These are phyloP conservation scores for Varanus komodoensis DNA, from an alignment of 2,113 vertebrate genomes.

Conservation along the genomic window DNA sequence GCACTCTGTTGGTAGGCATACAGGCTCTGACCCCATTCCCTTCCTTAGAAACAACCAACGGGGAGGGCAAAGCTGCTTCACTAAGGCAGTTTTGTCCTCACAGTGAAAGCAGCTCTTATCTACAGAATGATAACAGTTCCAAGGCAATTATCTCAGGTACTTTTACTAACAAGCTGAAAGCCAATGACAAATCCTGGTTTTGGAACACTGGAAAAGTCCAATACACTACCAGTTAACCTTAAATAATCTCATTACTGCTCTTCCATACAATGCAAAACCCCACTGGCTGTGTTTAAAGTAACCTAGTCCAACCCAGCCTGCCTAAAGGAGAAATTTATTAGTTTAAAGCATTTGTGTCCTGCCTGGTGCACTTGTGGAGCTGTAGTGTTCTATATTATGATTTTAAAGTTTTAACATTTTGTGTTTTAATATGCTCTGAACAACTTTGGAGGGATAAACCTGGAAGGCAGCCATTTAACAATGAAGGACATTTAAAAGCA, in stretches of 20 bases:
- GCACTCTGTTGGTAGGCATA: too few relatives aligned
- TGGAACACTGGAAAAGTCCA: too few relatives aligned
- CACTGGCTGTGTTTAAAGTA: background rate
- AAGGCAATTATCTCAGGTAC: too few relatives aligned
- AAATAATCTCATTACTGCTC: background rate
- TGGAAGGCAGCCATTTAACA: background rate
- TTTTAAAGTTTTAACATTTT: background rate
- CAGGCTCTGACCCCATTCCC: too few relatives aligned
- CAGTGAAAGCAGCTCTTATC: too few relatives aligned
- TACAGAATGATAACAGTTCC: too few relatives aligned
- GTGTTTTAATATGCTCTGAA: background rate
- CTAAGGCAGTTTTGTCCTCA: too few relatives aligned
- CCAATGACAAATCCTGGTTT: too few relatives aligned
- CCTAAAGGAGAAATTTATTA: background rate
- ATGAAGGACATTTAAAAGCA: background rate
- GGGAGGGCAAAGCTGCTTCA: too few relatives aligned
- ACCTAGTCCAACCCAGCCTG: background rate
- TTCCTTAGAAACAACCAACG: too few relatives aligned
- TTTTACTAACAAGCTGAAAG: too few relatives aligned
- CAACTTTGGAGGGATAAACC: background rate
- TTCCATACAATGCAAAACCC: background rate
- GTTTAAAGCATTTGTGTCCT: background rate
- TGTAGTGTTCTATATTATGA: background rate
- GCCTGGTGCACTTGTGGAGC: background rate
- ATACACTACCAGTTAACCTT: background rate